Evolutionary conservation across 2,797 vertebrate genomes (phyloP).

Genomic region (Mormyrus proboscirostris): DNA sequence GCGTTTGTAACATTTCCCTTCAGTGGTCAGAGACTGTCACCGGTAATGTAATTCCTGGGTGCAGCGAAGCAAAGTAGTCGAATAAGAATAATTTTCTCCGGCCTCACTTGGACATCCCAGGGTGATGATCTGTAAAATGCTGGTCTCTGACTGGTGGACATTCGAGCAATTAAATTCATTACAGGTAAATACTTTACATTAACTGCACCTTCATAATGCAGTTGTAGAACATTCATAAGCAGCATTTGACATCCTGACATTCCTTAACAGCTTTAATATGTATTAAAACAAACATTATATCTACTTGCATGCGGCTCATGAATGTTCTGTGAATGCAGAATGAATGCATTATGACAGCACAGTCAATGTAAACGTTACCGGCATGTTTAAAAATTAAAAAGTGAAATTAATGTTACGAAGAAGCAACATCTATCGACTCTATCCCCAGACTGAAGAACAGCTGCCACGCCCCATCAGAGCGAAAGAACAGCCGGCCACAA

Average conservation of each 20-base stretch:
- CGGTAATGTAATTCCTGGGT: neutral
- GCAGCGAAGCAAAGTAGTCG: neutral
- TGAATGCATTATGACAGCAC: neutral
- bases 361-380: neutral
- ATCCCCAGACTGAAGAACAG: neutral
- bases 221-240: neutral
- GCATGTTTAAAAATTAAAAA: no score
- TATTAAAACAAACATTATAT: neutral
- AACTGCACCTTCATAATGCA: neutral
- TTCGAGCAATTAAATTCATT: neutral
- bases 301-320: neutral
- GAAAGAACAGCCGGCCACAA: neutral
- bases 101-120: neutral
- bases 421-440: neutral
- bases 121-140: neutral
- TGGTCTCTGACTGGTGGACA: neutral
- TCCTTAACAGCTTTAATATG: neutral
- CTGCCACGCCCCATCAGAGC: neutral
- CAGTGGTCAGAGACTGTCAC: neutral
- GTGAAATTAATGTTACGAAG: neutral
- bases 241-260: neutral
- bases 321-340: neutral
- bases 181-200: neutral
- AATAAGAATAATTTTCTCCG: neutral
- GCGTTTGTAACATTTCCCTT: neutral